Evolutionary conservation across 2,113 vertebrate species (phyloP), one percentile per base, ranked within the genome.

Genomic region (Paralichthys olivaceus): DNA sequence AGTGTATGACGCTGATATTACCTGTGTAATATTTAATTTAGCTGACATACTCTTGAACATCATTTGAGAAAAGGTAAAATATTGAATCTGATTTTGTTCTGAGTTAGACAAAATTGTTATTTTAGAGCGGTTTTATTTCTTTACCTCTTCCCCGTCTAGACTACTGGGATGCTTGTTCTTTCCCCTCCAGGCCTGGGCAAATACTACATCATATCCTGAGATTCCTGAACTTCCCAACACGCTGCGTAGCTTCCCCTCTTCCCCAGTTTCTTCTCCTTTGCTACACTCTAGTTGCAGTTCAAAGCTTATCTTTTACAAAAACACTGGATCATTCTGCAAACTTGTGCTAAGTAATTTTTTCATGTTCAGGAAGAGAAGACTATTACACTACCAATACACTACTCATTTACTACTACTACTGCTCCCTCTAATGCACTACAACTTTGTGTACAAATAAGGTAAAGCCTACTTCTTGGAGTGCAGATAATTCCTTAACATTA

Each of bases 171-270:
- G 12, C 22, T 75, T 77, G 54, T 54, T 78, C 65, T 75, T 28
- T 79, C 59, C 79, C 79, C 59, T 71, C 68, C 26, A 65, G 69
- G 22, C 67, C 60, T 57, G 56, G 25, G 51, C 60, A 88, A 81
- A 82, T 80, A 77, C 74, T 63, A 23, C 79, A 77, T 88, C 79
- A 88, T 74, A 84, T 90, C 85, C 76, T 84, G 70, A 84, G 70
- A 87, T 85, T 87, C 70, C 81, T 84, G 55, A 69, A 79, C 77
- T 89, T 91, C 77, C 71, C 76, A 73, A 47, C 68, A 77, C 55
- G 64, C 51, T 53, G 77, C 6, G 32, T 69, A 22, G 58, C 75
- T 80, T 63, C 66, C 69, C 65, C 45, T 73, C 13, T 57, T 66
- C 32, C 51, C 26, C 8, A 25, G 13, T 71, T 70, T 68, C 17